phyloP scores from a whole-genome alignment of 2,888 invertebrate genomes.

The Pyrochroa serraticornis region DNA sequence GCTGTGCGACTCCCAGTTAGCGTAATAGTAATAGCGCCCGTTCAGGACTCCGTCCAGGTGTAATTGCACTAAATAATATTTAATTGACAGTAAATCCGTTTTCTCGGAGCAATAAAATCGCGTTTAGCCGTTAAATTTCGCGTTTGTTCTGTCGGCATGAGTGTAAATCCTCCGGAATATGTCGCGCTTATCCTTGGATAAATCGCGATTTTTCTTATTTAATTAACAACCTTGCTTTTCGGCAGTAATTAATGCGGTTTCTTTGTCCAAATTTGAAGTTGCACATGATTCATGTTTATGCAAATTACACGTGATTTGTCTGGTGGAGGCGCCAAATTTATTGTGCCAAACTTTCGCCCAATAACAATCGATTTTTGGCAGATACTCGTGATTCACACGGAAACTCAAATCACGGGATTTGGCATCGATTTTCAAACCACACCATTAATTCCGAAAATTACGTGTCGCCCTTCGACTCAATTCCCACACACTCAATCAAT shows the following conservation, averaged over 20 bases:
- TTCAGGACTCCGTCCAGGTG: conserved; percentile 27
- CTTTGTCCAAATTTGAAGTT: conserved; percentile 16
- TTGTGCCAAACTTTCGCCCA: conserved; percentile 18
- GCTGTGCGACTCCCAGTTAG: conserved; percentile 12
- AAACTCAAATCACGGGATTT: conserved; percentile 14
- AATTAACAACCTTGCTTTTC: not conserved
- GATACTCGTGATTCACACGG: conserved; percentile 17
- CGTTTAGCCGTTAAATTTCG: too few relatives aligned
- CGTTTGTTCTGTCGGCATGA: too few relatives aligned
- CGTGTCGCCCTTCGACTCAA: too few relatives aligned
- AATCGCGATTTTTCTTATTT: too few relatives aligned
- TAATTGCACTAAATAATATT: conserved; percentile 31
- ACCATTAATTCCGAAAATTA: not conserved
- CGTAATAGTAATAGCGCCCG: conserved; percentile 7
- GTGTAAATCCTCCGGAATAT: too few relatives aligned
- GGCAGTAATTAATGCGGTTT: conserved; percentile 15
- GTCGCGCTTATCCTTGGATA: too few relatives aligned
- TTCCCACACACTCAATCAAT: conserved; percentile 1
- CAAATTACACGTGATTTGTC: conserved; percentile 11
- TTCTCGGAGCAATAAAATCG: too few relatives aligned
- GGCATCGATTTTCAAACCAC: conserved; percentile 12
- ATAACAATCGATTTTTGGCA: conserved; percentile 7
- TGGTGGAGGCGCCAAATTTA: conserved; percentile 10
- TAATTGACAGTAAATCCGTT: conserved; percentile 26
- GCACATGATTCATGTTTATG: conserved; percentile 12